phyloP scores from a whole-genome alignment of 2,113 vertebrate genomes.

The Anarrhichthys ocellatus region DNA sequence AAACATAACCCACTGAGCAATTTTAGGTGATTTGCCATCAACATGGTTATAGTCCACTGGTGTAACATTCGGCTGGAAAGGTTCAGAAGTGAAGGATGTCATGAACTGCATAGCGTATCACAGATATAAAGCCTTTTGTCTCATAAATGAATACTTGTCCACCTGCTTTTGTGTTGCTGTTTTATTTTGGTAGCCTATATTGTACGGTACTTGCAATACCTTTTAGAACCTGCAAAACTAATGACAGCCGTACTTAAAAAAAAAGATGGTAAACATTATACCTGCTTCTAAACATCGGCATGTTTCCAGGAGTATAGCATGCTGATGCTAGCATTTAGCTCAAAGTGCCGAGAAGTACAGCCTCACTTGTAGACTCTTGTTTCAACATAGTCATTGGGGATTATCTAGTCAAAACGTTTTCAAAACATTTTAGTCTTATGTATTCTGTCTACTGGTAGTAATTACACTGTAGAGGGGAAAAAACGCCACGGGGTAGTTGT shows the following conservation, averaged over 20 bases:
- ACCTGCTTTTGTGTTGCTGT: not conserved
- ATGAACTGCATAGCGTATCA: not conserved
- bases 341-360: not conserved
- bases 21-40: not conserved
- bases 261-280: not conserved
- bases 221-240: not conserved
- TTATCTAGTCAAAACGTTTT: constrained; percentile 13
- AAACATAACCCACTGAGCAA: not conserved
- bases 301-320: not conserved
- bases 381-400: not conserved
- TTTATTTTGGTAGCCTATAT: not conserved
- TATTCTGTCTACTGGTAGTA: not conserved
- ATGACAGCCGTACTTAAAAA: not conserved
- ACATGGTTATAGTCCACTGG: not conserved
- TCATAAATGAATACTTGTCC: not conserved
- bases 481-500: not conserved
- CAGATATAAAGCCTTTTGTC: not conserved
- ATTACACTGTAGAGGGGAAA: constrained; percentile 16
- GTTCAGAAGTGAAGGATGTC: not conserved
- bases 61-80: not conserved
- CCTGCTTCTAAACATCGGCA: not conserved
- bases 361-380: not conserved
- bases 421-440: not conserved
- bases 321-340: not conserved
- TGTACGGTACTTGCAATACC: not conserved